Evolutionary conservation across 2,888 invertebrate genomes (phyloP).

Genomic region (Rhimphoctona megacephalus): DNA sequence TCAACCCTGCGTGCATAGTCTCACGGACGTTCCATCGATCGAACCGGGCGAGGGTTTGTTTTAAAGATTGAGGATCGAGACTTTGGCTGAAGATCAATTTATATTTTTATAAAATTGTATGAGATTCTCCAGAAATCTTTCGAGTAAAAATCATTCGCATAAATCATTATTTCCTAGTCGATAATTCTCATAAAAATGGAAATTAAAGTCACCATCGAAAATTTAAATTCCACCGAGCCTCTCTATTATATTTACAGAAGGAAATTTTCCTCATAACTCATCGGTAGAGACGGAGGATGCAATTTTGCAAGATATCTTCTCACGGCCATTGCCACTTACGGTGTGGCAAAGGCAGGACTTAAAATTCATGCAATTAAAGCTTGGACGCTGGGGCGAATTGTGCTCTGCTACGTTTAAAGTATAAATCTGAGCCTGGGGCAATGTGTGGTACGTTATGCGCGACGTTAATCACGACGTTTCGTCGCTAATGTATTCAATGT

Average conservation of each 20-base stretch:
- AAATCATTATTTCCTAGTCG: background rate
- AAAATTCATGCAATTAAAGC: conserved; percentile 75
- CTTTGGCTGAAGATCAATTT: background rate
- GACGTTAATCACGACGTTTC: conserved; percentile 70
- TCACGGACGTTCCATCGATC: conserved; percentile 12
- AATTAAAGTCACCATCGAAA: conserved; percentile 16
- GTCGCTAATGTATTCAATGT: conserved; percentile 76
- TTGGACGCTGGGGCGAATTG: conserved; percentile 37
- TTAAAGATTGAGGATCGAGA: background rate
- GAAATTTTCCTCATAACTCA: conserved; percentile 49
- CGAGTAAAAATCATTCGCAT: background rate
- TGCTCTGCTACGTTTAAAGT: conserved; percentile 60
- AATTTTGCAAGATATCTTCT: conserved; percentile 72
- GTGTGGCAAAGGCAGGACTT: conserved; percentile 70
- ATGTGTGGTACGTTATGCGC: conserved; percentile 62
- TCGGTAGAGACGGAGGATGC: conserved; percentile 55
- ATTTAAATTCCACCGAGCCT: conserved; percentile 30
- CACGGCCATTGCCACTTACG: conserved; percentile 74
- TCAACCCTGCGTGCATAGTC: conserved; percentile 72
- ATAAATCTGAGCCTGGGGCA: conserved; percentile 72
- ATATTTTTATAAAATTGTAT: background rate
- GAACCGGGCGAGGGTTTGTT: background rate
- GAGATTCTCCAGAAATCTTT: background rate
- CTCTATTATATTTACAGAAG: conserved; percentile 8
- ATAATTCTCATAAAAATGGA: background rate